phyloP scores from a whole-genome alignment of 2,888 invertebrate species.

The Archips crataeganus region DNA sequence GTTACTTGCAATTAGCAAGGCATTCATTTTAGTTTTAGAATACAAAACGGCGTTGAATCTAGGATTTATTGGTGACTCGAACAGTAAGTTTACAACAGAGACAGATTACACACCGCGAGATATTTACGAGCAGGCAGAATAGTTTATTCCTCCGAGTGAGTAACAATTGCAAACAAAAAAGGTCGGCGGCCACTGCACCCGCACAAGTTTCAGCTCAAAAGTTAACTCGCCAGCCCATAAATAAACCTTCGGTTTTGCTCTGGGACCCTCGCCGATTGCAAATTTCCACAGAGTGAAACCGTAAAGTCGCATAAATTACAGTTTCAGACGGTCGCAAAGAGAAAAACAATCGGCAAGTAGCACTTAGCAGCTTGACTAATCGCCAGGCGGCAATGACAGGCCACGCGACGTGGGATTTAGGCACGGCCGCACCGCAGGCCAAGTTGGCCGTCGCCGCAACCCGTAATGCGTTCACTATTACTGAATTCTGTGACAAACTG shows the following conservation, averaged over 20 bases:
- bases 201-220: slow-evolving; percentile 77
- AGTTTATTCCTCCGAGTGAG: slow-evolving; percentile 63
- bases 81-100: slow-evolving; percentile 41
- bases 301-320: slow-evolving; percentile 85
- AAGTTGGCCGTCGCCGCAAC: slow-evolving; percentile 54
- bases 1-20: not conserved
- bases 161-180: slow-evolving; percentile 73
- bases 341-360: slow-evolving; percentile 84
- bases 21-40: slow-evolving; percentile 10
- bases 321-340: slow-evolving; percentile 74
- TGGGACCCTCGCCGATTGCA: slow-evolving; percentile 80
- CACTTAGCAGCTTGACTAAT: slow-evolving; percentile 84
- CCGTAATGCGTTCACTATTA: slow-evolving; percentile 61
- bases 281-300: slow-evolving; percentile 79
- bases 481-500: slow-evolving; percentile 61
- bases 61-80: slow-evolving; percentile 23
- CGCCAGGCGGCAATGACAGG: slow-evolving; percentile 79
- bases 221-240: slow-evolving; percentile 80
- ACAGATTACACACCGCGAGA: slow-evolving; percentile 55
- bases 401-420: slow-evolving; percentile 63
- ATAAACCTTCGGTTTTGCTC: slow-evolving; percentile 84
- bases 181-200: slow-evolving; percentile 70
- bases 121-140: slow-evolving; percentile 62
- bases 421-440: slow-evolving; percentile 62
- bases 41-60: slow-evolving; percentile 11